A percentile compares a stretch with the other conserved stretches of the same genome.
Conservation (phyloP, 2,888 invertebrate species). For the Cecidostiba fungosa region DNA sequence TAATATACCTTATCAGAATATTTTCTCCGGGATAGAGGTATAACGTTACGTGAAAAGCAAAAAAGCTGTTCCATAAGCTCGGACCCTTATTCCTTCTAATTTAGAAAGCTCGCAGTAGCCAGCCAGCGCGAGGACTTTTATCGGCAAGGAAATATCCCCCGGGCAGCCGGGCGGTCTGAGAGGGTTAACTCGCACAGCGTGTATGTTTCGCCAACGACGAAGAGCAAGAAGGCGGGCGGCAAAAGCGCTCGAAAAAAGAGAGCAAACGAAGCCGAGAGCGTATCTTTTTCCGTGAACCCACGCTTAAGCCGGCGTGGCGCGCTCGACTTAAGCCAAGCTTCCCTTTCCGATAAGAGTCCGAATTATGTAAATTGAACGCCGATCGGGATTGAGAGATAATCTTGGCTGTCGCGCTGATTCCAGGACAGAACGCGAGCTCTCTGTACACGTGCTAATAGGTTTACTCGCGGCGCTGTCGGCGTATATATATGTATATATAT, state of each 20-base stretch:
- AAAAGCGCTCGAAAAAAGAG: background rate
- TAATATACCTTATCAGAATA: too few species aligned
- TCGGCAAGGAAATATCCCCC: background rate
- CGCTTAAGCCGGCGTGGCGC: conserved; percentile 41
- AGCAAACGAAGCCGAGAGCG: background rate
- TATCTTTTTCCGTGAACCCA: conserved; percentile 48
- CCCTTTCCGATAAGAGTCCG: conserved; percentile 58
- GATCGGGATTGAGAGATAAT: conserved; percentile 63
- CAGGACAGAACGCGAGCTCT: conserved; percentile 21
- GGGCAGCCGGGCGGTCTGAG: background rate
- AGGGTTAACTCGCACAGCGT: background rate
- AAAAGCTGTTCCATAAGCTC: background rate
- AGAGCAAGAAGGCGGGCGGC: background rate
- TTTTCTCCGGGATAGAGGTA: too few species aligned
- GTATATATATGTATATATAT: background rate
- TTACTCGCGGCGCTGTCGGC: conserved; percentile 35
- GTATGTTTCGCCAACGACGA: background rate
- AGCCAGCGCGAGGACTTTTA: background rate
- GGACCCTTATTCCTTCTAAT: background rate
- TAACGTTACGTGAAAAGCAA: background rate
- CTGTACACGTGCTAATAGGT: conserved; percentile 51
- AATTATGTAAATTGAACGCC: conserved; percentile 64
- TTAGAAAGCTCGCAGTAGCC: background rate
- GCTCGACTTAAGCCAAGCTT: conserved; percentile 50
- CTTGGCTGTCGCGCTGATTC: conserved; percentile 49